Conservation (phyloP, 2,888 invertebrate species). For the Dromius quadrimaculatus region DNA sequence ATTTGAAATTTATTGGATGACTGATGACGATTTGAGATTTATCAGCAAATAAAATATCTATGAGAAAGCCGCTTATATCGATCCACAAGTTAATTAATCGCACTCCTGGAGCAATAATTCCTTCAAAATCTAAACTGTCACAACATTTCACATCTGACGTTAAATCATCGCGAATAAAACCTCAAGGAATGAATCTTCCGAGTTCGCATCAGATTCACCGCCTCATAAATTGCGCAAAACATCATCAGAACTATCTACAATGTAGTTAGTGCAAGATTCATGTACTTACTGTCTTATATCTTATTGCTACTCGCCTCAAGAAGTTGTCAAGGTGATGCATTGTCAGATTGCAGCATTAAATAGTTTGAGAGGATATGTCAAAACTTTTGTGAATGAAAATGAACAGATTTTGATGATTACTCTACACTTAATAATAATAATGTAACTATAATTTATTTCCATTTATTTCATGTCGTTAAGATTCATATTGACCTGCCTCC, state of each 20-base stretch:
- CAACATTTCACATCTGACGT: conserved; percentile 28
- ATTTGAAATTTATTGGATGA: too few relatives aligned
- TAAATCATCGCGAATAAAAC: conserved; percentile 27
- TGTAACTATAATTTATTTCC: too few relatives aligned
- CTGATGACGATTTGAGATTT: too few relatives aligned
- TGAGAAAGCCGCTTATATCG: conserved; percentile 4
- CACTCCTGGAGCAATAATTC: conserved; percentile 3
- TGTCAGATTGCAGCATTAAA: too few relatives aligned
- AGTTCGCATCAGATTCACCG: conserved; percentile 25
- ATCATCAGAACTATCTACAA: conserved; percentile 32
- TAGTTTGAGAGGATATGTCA: too few relatives aligned
- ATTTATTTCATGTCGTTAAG: too few relatives aligned
- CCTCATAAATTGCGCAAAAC: conserved; percentile 30
- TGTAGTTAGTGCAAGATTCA: conserved; percentile 33
- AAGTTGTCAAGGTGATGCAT: not conserved
- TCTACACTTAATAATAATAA: too few relatives aligned
- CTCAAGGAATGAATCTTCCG: conserved; percentile 7
- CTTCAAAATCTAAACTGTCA: conserved; percentile 17
- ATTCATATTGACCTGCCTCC: too few relatives aligned
- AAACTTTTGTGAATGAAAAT: too few relatives aligned
- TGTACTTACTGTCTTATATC: conserved; percentile 16
- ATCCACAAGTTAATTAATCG: conserved; percentile 13
- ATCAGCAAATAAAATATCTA: too few relatives aligned
- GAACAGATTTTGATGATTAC: too few relatives aligned
- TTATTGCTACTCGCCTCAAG: conserved; percentile 9